A percentile compares a stretch with the other conserved stretches of the same genome.
phyloP scores from a whole-genome alignment of 37 sponge, comb jelly and placozoan genomes.

The Crambe crambe region DNA sequence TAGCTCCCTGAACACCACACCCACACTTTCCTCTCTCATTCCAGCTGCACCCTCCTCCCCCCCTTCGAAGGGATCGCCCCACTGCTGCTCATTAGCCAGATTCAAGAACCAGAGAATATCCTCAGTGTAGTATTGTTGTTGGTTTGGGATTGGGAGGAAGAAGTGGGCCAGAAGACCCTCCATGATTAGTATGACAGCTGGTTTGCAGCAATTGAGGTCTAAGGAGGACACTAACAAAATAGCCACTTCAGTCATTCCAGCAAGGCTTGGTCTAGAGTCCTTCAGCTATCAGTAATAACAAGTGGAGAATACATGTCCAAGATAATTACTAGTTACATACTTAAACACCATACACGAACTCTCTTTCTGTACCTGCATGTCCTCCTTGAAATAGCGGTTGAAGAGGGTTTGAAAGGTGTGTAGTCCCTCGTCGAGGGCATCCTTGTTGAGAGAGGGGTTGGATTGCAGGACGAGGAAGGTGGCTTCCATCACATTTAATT shows the following conservation, averaged over 20 bases:
- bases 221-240: background rate
- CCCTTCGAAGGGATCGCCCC: too few relatives aligned
- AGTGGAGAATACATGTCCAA: too few relatives aligned
- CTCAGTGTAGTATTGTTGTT: background rate
- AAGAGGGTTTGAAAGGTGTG: conserved; percentile 43
- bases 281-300: too few relatives aligned
- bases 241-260: conserved; percentile 10
- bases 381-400: conserved; percentile 32
- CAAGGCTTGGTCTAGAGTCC: background rate
- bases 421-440: conserved; percentile 9
- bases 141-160: background rate
- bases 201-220: background rate
- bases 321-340: too few relatives aligned
- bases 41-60: too few relatives aligned
- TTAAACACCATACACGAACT: too few relatives aligned
- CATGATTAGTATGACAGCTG: background rate
- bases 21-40: too few relatives aligned
- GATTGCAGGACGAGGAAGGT: conserved; percentile 33
- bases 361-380: conserved; percentile 18
- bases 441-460: background rate
- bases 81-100: background rate
- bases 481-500: conserved; percentile 49
- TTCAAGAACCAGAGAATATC: background rate
- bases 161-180: background rate
- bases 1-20: too few relatives aligned